Evolutionary conservation across 1,140 invertebrate species (phyloP).

Genomic region (Anastrepha ludens): DNA sequence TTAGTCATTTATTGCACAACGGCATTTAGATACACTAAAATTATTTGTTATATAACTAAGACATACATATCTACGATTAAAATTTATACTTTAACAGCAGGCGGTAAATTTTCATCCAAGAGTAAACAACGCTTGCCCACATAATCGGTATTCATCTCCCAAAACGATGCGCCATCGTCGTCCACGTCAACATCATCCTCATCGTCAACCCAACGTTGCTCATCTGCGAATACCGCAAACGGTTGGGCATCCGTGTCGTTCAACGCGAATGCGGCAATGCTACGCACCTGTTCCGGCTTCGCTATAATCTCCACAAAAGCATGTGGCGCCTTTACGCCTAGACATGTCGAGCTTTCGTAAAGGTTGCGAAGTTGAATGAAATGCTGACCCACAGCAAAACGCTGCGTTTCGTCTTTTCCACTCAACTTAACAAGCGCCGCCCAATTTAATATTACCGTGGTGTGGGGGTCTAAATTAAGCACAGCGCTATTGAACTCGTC

Average conservation of each 20-base stretch:
- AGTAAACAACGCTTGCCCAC: constrained; percentile 68
- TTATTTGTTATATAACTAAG: background rate
- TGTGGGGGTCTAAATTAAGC: constrained; percentile 65
- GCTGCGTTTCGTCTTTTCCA: constrained; percentile 58
- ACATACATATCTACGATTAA: background rate
- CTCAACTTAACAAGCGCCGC: constrained; percentile 62
- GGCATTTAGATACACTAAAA: background rate
- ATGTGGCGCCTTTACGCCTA: constrained; percentile 50
- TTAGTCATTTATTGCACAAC: constrained; percentile 10
- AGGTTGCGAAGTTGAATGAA: constrained; percentile 70
- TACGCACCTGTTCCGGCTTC: constrained; percentile 38
- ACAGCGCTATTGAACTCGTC: constrained; percentile 72
- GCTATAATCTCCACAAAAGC: constrained; percentile 49
- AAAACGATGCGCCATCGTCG: constrained; percentile 67
- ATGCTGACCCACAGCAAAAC: constrained; percentile 66
- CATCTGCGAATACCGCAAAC: constrained; percentile 39
- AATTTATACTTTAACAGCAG: constrained; percentile 65
- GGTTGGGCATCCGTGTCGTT: constrained; percentile 12
- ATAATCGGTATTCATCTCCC: constrained; percentile 70
- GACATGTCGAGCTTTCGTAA: constrained; percentile 65
- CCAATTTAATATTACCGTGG: constrained; percentile 68
- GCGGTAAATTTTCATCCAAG: constrained; percentile 69
- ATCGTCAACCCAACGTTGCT: background rate
- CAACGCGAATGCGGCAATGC: constrained; percentile 21
- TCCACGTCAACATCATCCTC: constrained; percentile 64